These are phyloP conservation scores for Scolopax mira DNA, from an alignment of 2,113 vertebrate species.

Conservation along the genomic window DNA sequence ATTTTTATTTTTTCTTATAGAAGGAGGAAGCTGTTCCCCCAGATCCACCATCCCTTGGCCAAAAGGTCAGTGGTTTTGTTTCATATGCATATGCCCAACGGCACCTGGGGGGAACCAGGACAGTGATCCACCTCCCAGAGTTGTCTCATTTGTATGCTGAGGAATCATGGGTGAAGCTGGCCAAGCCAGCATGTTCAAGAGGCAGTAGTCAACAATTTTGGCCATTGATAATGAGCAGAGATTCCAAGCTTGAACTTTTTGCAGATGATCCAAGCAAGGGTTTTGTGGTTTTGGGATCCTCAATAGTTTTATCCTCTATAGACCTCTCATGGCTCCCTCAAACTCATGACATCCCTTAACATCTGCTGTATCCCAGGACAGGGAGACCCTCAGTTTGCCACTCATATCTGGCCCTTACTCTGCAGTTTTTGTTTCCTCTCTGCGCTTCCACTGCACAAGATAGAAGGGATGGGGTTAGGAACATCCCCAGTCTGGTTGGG, in stretches of 20 bases:
- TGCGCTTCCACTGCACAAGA: neutral
- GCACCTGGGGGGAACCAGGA: accelerated
- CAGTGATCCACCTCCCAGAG: neutral
- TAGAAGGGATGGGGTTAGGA: neutral
- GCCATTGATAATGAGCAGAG: neutral
- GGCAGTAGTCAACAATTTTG: neutral
- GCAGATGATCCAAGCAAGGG: neutral
- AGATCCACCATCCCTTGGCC: neutral
- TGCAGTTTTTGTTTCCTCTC: neutral
- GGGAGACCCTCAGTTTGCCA: neutral
- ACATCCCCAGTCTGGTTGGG: neutral
- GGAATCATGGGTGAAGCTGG: neutral
- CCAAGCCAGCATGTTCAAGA: too few relatives aligned
- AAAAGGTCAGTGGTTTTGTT: conserved; percentile 37
- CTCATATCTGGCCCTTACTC: neutral
- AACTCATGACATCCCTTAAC: neutral
- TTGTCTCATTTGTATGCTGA: neutral
- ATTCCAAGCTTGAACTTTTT: neutral
- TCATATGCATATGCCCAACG: neutral
- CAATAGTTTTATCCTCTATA: neutral
- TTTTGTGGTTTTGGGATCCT: neutral
- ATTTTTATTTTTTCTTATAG: neutral
- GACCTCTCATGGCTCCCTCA: neutral
- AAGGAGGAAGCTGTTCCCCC: neutral
- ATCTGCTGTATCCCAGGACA: neutral